Percentiles rank a stretch among this genome's conserved stretches.
Conservation (phyloP, 2,888 invertebrate genomes). For the Apamea crenata region DNA sequence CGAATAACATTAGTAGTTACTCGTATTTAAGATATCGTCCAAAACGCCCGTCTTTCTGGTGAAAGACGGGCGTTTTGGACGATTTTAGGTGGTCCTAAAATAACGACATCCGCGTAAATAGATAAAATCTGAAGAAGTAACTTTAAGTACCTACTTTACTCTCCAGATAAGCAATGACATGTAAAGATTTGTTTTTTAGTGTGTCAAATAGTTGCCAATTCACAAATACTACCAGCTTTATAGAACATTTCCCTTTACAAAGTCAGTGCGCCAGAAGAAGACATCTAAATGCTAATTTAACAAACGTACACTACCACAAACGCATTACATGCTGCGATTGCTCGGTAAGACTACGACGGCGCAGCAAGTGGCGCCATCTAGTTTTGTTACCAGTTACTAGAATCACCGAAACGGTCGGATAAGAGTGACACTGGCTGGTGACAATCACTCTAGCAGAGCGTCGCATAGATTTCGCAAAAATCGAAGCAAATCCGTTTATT, state of each 20-base stretch:
- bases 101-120: no score
- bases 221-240: neutral
- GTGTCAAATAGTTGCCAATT: neutral
- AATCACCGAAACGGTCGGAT: no score
- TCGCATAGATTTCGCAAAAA: no score
- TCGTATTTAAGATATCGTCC: no score
- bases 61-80: no score
- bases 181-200: neutral
- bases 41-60: no score
- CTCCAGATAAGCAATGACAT: neutral
- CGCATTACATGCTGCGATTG: neutral
- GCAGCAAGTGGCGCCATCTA: no score
- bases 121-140: neutral
- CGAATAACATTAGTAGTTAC: neutral
- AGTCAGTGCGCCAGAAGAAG: neutral
- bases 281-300: slow-evolving; percentile 23
- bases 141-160: neutral
- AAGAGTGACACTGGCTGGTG: no score
- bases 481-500: no score
- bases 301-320: neutral
- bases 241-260: neutral
- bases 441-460: no score
- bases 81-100: no score
- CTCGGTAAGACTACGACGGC: neutral
- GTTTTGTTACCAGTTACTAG: no score